Percentiles rank a stretch among this genome's conserved stretches.
Conservation (phyloP, 2,113 vertebrate genomes). For the Oreochromis tanganicae region DNA sequence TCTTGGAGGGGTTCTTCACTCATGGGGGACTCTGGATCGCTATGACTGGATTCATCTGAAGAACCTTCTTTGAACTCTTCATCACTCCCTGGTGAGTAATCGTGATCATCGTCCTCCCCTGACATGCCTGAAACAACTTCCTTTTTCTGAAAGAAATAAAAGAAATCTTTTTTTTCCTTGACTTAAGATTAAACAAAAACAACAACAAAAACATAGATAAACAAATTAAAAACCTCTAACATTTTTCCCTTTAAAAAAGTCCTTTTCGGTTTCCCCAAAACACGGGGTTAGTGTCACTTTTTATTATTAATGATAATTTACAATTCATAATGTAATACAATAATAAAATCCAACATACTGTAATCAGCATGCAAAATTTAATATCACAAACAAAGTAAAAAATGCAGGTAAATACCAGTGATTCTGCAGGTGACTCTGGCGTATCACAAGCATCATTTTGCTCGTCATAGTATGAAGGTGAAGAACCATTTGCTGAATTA, state of each 20-base stretch:
- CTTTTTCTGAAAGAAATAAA: neutral
- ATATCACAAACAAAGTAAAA: fast-evolving
- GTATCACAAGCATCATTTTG: neutral
- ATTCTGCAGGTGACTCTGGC: neutral
- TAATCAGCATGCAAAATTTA: neutral
- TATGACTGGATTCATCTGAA: neutral
- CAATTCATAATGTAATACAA: fast-evolving
- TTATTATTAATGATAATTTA: neutral
- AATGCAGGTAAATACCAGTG: neutral
- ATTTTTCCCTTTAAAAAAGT: fast-evolving
- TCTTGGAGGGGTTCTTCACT: neutral
- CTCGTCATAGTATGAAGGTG: neutral
- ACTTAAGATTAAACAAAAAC: neutral
- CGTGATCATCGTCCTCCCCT: neutral
- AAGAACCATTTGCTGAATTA: neutral
- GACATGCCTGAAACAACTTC: neutral
- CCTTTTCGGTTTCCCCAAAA: fast-evolving
- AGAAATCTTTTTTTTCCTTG: neutral
- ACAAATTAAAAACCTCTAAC: fast-evolving
- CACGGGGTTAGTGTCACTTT: fast-evolving
- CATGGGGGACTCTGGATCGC: fast-evolving
- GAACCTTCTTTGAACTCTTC: neutral
- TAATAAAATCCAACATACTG: fast-evolving
- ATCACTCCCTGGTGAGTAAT: neutral
- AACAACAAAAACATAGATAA: fast-evolving